Evolutionary conservation across 2,113 vertebrate species (phyloP).

Genomic region (Brachionichthys hirsutus): DNA sequence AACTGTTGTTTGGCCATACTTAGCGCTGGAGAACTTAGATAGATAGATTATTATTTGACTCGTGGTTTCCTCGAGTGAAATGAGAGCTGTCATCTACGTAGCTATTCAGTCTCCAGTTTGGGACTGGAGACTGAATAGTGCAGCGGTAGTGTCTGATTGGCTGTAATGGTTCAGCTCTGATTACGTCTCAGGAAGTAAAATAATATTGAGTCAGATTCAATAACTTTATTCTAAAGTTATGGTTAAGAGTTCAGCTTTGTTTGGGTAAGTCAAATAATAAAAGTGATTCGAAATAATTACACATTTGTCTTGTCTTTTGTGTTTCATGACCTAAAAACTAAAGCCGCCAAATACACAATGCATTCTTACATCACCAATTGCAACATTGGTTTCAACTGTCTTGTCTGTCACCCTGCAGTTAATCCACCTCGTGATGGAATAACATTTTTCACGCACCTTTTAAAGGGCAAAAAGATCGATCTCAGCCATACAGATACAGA

Average conservation of each 20-base stretch:
- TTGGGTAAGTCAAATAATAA: slow-evolving; percentile 9
- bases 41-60: slow-evolving; percentile 46
- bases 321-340: too few relatives aligned
- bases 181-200: slow-evolving; percentile 42
- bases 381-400: not conserved
- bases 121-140: not conserved
- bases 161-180: slow-evolving; percentile 1
- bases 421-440: too few relatives aligned
- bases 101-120: slow-evolving; percentile 29
- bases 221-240: slow-evolving; percentile 27
- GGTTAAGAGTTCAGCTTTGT: slow-evolving; percentile 25
- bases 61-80: slow-evolving; percentile 40
- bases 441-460: too few relatives aligned
- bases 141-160: not conserved
- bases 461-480: too few relatives aligned
- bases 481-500: too few relatives aligned
- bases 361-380: not conserved
- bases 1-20: slow-evolving; percentile 21
- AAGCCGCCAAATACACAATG: too few relatives aligned
- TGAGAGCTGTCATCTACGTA: slow-evolving; percentile 38
- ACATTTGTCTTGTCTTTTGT: too few relatives aligned
- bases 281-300: too few relatives aligned
- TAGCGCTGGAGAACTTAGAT: slow-evolving; percentile 31
- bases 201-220: slow-evolving; percentile 22
- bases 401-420: too few relatives aligned